These are phyloP conservation scores for Myodes glareolus DNA, from an alignment of 2,113 vertebrate genomes.

Conservation along the genomic window DNA sequence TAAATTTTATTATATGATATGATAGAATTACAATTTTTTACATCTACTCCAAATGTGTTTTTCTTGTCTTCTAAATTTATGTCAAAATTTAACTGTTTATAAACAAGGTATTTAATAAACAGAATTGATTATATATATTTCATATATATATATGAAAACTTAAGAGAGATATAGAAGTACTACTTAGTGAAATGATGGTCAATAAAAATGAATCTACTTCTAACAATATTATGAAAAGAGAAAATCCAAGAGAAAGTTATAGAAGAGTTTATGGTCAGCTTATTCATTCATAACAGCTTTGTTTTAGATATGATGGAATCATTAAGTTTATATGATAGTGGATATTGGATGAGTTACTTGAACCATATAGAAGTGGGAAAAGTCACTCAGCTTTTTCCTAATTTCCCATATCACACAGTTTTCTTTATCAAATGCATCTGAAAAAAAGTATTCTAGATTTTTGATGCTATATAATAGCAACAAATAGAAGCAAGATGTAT, in stretches of 20 bases:
- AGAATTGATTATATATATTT: background rate
- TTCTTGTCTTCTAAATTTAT: background rate
- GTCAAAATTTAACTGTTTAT: background rate
- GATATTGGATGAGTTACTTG: background rate
- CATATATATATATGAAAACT: background rate
- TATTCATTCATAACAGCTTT: background rate
- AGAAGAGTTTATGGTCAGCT: background rate
- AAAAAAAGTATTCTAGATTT: too few species aligned
- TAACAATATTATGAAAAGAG: background rate
- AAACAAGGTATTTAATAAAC: background rate
- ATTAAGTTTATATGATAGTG: background rate
- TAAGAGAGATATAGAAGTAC: background rate
- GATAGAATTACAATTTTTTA: background rate
- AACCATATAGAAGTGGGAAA: background rate
- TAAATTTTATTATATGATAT: background rate
- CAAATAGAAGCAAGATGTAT: too few species aligned
- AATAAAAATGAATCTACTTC: background rate
- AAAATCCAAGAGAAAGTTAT: background rate
- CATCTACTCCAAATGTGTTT: background rate
- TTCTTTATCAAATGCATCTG: too few species aligned
- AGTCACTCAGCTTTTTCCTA: too few species aligned
- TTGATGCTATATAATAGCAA: too few species aligned
- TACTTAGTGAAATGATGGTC: background rate
- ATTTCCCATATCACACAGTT: too few species aligned
- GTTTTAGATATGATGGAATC: background rate